A percentile compares a stretch with the other conserved stretches of the same genome.
These are phyloP conservation scores for Gila orcuttii DNA, from an alignment of 2,113 vertebrate species.

Conservation along the genomic window DNA sequence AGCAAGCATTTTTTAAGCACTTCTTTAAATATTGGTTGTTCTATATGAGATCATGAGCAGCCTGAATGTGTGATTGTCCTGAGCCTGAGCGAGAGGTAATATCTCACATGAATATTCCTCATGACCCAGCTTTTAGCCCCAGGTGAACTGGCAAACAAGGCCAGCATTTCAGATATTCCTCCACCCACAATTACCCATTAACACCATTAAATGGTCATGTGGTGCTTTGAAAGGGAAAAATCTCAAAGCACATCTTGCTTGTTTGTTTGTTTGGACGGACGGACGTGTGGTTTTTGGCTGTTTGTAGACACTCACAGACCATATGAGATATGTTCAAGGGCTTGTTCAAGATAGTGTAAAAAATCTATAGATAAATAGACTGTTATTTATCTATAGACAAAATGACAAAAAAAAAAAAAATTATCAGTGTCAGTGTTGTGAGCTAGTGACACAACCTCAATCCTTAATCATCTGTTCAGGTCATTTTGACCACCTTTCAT, in stretches of 20 bases:
- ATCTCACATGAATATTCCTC: constrained; percentile 45
- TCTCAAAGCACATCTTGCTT: constrained; percentile 18
- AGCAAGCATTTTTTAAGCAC: background rate
- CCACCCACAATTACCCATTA: constrained; percentile 8
- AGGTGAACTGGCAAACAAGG: constrained; percentile 53
- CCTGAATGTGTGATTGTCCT: constrained; percentile 45
- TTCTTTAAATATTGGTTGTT: constrained; percentile 12
- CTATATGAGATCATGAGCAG: background rate
- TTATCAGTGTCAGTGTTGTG: background rate
- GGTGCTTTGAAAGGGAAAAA: constrained; percentile 9
- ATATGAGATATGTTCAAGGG: background rate
- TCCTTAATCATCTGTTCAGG: too few relatives aligned
- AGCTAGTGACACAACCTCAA: background rate
- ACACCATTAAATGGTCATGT: constrained; percentile 42
- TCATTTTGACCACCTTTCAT: background rate
- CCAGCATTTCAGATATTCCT: constrained; percentile 39
- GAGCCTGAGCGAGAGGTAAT: constrained; percentile 3
- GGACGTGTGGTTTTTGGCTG: background rate
- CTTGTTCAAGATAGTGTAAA: background rate
- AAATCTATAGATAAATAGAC: background rate
- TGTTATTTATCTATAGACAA: background rate
- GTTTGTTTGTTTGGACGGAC: background rate
- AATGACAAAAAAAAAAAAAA: background rate
- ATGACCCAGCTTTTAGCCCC: constrained; percentile 41
- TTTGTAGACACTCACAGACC: background rate